Percentiles rank a stretch among this genome's conserved stretches.
Conservation (phyloP, 2,113 vertebrate genomes). For the Capreolus pygargus region DNA sequence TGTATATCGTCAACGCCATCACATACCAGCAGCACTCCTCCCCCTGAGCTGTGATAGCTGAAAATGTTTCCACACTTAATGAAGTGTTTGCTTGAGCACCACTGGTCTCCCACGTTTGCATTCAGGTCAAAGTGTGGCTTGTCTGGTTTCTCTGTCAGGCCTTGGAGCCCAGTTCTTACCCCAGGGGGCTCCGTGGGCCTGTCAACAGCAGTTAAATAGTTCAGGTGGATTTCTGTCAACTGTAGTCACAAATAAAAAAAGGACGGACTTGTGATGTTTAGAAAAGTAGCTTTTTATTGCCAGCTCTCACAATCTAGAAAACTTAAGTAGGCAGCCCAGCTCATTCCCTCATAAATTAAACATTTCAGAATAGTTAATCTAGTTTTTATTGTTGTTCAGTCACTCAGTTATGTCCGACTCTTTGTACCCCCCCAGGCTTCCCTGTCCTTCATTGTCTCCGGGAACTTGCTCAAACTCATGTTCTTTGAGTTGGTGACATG, state of each 20-base stretch:
- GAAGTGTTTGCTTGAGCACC: background rate
- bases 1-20: background rate
- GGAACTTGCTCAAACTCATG: background rate
- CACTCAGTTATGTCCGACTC: background rate
- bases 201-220: background rate
- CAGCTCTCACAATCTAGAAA: background rate
- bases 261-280: background rate
- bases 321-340: background rate
- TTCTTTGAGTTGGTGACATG: background rate
- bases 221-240: background rate
- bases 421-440: background rate
- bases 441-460: background rate
- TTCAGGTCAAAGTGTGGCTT: too few species aligned
- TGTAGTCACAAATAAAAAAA: background rate
- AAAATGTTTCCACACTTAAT: background rate
- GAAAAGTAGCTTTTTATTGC: background rate
- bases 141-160: background rate
- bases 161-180: background rate
- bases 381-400: background rate
- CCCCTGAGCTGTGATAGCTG: background rate
- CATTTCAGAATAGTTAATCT: background rate
- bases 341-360: background rate
- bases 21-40: background rate
- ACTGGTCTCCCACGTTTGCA: fast-evolving
- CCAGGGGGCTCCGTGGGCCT: background rate